Base-by-base conservation (phyloP, 1,140 invertebrate genomes). In the Globodera ellingtonae region DNA sequence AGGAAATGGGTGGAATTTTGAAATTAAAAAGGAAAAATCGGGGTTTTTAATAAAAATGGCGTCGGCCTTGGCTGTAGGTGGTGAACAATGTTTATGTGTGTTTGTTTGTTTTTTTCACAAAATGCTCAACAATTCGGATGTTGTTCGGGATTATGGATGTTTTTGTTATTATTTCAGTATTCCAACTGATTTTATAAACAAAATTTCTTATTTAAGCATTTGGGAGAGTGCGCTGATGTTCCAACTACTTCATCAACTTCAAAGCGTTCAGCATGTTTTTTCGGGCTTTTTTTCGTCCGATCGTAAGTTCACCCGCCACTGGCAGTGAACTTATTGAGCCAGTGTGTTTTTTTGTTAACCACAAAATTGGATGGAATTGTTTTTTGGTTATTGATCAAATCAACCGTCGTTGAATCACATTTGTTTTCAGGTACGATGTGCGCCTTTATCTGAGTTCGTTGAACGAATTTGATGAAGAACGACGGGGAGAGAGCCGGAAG, bases 371-470 rank as follows among this genome's bases (percentile, higher is more conserved):
- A 52, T 52, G 4, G 50, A 13, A 13, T 52, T 52, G 7, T 52
- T 52, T 52, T 13, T 52, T 52, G 50, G 7, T 52, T 13, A 52
- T 13, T 5, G 50, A 52, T 48, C 1, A 50, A 10, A 66, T 7
- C 44, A 21, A 18, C 71, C 47, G 8, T 24, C 24, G 18, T 9
- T 18, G 10, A 6, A 44, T 82, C n/a, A 9, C 21, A 13, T 75
- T 75, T 69, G 52, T 56, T 85, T 89, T 69, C 88, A 98, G 96
- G 91, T 98, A 98, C 92, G 97, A 98, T 92, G 94, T 94, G 79
- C 92, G 97, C 80, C 95, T 95, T 72, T 93, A 95, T 71, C 91
- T 97, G 89, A 92, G 93, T 59, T 83, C 82, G 35, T 72, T 88
- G 13, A 78, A 84, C 56, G 75, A 86, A 59, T 83, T 79, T n/a